Conservation (phyloP, 2,888 invertebrate species). For the Acholoe squamosa region DNA sequence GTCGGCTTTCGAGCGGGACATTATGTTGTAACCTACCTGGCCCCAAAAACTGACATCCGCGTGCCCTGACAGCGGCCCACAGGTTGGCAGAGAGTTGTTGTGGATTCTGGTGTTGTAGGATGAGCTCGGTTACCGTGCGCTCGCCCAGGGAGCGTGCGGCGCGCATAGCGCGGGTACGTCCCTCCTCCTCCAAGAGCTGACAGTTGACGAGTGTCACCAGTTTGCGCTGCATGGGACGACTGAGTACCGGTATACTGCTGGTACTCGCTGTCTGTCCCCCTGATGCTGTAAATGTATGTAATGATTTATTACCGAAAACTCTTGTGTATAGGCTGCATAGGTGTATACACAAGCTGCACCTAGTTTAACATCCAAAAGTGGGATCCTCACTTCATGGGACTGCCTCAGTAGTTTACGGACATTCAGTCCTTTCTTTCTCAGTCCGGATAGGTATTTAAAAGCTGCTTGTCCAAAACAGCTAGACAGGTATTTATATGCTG, state of each 20-base stretch:
- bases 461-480: too few species aligned
- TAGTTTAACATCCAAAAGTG: too few species aligned
- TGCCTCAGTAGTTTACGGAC: too few species aligned
- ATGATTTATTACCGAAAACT: too few species aligned
- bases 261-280: neutral
- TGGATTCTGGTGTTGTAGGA: constrained; percentile 97
- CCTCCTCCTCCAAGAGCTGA: constrained; percentile 94
- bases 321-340: too few species aligned
- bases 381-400: too few species aligned
- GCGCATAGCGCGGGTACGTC: constrained; percentile 84
- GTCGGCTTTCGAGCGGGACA: too few species aligned
- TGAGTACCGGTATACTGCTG: constrained; percentile 85
- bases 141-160: constrained; percentile 97
- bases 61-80: constrained; percentile 97
- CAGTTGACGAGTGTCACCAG: constrained; percentile 95
- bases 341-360: too few species aligned
- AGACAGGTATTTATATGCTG: too few species aligned
- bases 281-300: neutral
- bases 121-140: constrained; percentile 95
- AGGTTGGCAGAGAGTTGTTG: constrained; percentile 96
- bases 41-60: constrained; percentile 99
- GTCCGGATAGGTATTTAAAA: too few species aligned
- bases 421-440: too few species aligned
- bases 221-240: constrained; percentile 97
- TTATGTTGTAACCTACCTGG: constrained; percentile 89